These are phyloP conservation scores for Melieria crassipennis DNA, from an alignment of 2,888 invertebrate species.

Conservation along the genomic window DNA sequence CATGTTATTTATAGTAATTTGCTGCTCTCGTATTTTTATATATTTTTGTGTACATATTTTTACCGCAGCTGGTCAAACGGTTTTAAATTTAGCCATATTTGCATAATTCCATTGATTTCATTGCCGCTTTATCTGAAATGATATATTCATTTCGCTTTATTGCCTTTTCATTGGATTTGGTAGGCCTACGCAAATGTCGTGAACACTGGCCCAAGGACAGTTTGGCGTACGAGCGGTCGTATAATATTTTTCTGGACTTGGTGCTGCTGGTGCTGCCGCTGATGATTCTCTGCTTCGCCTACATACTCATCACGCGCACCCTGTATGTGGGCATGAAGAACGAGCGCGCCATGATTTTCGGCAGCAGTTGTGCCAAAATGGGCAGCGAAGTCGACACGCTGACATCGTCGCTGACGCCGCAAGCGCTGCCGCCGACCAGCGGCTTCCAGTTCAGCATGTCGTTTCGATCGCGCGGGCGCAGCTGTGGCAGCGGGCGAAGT, in stretches of 20 bases:
- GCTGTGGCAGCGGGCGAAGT: slow-evolving; percentile 29
- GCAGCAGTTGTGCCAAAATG: slow-evolving; percentile 29
- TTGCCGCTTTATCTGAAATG: background rate
- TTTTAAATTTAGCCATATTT: background rate
- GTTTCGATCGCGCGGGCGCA: slow-evolving; percentile 42
- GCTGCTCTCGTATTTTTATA: too few relatives aligned
- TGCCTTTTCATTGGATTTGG: background rate
- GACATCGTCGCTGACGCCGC: slow-evolving; percentile 39
- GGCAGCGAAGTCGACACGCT: slow-evolving; percentile 31
- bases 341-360: slow-evolving; percentile 56
- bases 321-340: slow-evolving; percentile 61
- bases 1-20: too few relatives aligned
- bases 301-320: slow-evolving; percentile 68
- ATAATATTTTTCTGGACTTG: slow-evolving; percentile 73
- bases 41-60: too few relatives aligned
- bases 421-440: slow-evolving; percentile 36
- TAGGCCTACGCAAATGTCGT: slow-evolving; percentile 72
- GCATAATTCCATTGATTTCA: background rate
- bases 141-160: background rate
- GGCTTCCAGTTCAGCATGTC: slow-evolving; percentile 44
- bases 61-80: too few relatives aligned
- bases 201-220: slow-evolving; percentile 70
- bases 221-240: slow-evolving; percentile 70
- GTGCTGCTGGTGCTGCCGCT: slow-evolving; percentile 75
- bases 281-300: slow-evolving; percentile 73